A percentile compares a stretch with the other conserved stretches of the same genome.
These are phyloP conservation scores for Rhea pennata DNA, from an alignment of 2,113 vertebrate species.

Conservation along the genomic window DNA sequence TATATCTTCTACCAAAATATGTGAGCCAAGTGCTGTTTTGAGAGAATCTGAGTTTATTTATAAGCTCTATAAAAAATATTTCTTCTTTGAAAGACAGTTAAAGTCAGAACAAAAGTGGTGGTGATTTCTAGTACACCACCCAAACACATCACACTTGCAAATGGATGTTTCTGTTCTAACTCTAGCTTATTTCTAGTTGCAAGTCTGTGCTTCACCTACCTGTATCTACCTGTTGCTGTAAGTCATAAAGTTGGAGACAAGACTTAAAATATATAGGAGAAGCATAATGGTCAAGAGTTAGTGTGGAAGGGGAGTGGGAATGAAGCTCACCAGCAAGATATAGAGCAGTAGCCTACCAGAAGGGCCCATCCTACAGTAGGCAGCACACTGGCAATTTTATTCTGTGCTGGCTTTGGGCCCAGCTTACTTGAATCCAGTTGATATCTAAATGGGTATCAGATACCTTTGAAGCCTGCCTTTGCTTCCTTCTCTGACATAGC, in stretches of 20 bases:
- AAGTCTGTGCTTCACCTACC: not conserved
- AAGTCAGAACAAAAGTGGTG: not conserved
- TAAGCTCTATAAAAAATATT: not conserved
- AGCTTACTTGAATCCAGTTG: not conserved
- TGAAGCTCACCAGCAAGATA: not conserved
- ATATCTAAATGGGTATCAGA: not conserved
- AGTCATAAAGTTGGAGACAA: not conserved
- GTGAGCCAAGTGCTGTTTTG: not conserved
- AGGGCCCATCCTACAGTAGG: not conserved
- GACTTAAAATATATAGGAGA: not conserved
- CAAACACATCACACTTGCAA: not conserved
- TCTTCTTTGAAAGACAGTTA: not conserved
- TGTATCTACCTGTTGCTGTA: not conserved
- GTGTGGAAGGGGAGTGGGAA: not conserved
- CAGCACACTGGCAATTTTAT: not conserved
- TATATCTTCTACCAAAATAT: not conserved
- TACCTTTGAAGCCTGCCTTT: not conserved
- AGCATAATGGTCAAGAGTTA: not conserved
- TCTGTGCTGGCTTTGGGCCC: not conserved
- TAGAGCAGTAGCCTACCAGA: not conserved
- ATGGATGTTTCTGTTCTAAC: not conserved
- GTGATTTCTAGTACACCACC: not conserved
- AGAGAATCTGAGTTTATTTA: not conserved
- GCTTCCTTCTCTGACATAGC: not conserved
- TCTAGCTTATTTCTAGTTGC: not conserved